These are phyloP conservation scores for Saxicola maurus DNA, from an alignment of 2,797 vertebrate genomes.

Conservation along the genomic window DNA sequence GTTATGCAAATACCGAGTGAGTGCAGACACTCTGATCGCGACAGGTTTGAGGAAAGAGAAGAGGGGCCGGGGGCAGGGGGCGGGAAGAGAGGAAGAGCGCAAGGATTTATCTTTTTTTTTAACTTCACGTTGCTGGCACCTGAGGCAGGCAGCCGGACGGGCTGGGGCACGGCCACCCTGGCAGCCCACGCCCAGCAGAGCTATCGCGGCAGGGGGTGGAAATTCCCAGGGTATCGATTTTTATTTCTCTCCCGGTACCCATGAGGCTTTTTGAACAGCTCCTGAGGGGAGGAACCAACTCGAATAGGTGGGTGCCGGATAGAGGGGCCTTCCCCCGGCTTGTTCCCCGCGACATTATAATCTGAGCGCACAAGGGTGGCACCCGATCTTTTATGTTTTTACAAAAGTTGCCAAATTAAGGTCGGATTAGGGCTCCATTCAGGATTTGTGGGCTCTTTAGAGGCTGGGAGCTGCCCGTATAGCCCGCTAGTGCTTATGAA, in stretches of 20 bases:
- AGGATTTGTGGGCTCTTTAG: constrained; percentile 63
- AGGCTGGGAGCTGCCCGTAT: constrained; percentile 62
- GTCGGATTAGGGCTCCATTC: constrained; percentile 71
- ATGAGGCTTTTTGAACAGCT: background rate
- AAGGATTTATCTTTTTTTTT: background rate
- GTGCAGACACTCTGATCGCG: background rate
- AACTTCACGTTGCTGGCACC: background rate
- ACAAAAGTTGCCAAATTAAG: constrained; percentile 80
- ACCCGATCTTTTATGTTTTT: constrained; percentile 71
- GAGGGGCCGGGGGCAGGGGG: background rate
- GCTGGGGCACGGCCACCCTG: background rate
- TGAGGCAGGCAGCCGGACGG: background rate
- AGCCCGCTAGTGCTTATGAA: constrained; percentile 67
- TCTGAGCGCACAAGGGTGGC: constrained; percentile 57
- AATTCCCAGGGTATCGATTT: background rate
- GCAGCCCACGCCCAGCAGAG: background rate
- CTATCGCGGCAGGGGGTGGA: background rate
- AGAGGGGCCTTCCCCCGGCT: background rate
- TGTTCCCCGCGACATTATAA: background rate
- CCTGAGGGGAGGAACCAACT: background rate
- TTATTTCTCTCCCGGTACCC: background rate
- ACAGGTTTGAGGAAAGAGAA: background rate
- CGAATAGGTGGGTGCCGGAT: background rate
- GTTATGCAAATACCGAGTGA: constrained; percentile 9
- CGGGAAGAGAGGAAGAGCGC: background rate